These are phyloP conservation scores for Pseudomyrmex dendroicus DNA, from an alignment of 1,140 invertebrate genomes.

Conservation along the genomic window DNA sequence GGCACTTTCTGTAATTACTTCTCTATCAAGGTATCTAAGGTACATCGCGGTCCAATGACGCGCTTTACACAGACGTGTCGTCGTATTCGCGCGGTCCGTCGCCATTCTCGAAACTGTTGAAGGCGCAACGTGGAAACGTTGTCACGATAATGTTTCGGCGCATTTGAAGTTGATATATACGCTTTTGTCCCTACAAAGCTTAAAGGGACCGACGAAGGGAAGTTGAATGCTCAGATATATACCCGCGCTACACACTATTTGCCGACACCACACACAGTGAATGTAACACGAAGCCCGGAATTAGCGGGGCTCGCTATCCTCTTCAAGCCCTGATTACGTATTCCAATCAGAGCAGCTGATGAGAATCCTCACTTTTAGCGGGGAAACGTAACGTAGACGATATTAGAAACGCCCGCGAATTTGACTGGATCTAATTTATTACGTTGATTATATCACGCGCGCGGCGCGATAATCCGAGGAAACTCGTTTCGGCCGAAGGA, in stretches of 20 bases:
- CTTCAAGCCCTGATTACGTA: constrained; percentile 69
- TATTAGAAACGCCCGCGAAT: constrained; percentile 58
- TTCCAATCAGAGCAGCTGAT: constrained; percentile 71
- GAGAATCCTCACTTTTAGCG: constrained; percentile 69
- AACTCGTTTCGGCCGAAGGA: constrained; percentile 48
- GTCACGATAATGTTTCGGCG: constrained; percentile 13
- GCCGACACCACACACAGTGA: constrained; percentile 43
- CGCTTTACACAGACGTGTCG: not conserved
- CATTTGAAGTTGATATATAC: constrained; percentile 35
- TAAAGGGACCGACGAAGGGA: constrained; percentile 27
- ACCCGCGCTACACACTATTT: constrained; percentile 17
- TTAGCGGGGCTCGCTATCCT: constrained; percentile 57
- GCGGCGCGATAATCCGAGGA: constrained; percentile 44
- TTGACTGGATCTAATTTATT: constrained; percentile 59
- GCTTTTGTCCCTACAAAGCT: constrained; percentile 37
- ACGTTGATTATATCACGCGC: constrained; percentile 57
- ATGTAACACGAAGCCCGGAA: constrained; percentile 56
- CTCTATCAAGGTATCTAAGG: constrained; percentile 62
- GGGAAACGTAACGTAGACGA: constrained; percentile 46
- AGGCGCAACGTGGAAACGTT: not conserved
- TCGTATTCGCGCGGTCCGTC: not conserved
- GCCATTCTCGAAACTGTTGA: not conserved
- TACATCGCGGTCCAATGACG: not conserved
- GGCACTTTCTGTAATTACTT: constrained; percentile 72
- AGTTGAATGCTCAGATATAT: constrained; percentile 40